Conservation (phyloP, 2,888 invertebrate species). For the Diarsia rubi region DNA sequence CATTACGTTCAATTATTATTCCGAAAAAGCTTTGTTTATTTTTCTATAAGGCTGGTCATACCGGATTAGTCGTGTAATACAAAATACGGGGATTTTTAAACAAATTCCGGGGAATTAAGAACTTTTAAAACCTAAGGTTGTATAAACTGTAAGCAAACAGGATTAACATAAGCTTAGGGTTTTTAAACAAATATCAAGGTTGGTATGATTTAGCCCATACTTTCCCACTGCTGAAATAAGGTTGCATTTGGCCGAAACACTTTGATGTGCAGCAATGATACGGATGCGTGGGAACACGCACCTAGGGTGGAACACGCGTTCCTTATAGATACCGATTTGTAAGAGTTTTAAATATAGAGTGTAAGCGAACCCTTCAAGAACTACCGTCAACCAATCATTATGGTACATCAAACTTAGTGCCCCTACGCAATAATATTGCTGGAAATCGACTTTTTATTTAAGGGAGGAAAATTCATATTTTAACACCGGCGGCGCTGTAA, state of each 20-base stretch:
- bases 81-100: background rate
- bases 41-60: background rate
- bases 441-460: too few relatives aligned
- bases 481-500: too few relatives aligned
- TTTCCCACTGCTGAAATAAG: background rate
- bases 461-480: too few relatives aligned
- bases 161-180: background rate
- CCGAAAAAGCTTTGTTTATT: background rate
- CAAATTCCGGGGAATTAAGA: background rate
- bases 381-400: too few relatives aligned
- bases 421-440: too few relatives aligned
- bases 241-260: background rate
- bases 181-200: background rate
- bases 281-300: too few relatives aligned
- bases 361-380: too few relatives aligned
- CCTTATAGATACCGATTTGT: background rate
- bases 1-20: background rate
- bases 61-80: constrained; percentile 8
- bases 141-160: constrained; percentile 4
- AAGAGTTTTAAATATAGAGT: background rate
- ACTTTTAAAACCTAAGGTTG: background rate
- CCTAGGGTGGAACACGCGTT: background rate
- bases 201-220: background rate
- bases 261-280: background rate
- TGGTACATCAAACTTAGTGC: too few relatives aligned